Evolutionary conservation across 1,140 invertebrate genomes (phyloP), one percentile per base, ranked within the genome.

Genomic region (Amyelois transitella): DNA sequence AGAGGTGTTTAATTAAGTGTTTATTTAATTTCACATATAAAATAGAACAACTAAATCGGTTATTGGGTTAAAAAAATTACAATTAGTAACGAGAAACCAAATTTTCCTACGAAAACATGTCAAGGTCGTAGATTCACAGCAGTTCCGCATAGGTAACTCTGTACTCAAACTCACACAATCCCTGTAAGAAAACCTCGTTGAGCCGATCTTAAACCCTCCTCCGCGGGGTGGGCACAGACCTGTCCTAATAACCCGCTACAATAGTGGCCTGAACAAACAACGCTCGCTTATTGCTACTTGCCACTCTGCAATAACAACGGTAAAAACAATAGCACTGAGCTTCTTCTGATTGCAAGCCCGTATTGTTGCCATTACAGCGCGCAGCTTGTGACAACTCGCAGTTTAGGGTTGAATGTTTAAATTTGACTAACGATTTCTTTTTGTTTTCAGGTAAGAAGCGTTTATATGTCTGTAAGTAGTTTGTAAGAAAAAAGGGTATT

Each of bases 231-330:
- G 64, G 64, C 51, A 61, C 66, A 60, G 57, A 66, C 65, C 69
- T 74, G 72, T 77, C 75, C 77, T 79, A 81, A 81, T 81, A 81
- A 81, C 67, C 66, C 56, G 64, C 53, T 66, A 79, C 77, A 81
- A 81, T 79, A 75, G 75, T 77, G 69, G 69, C 65, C 75, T 67
- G 60, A 66, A 59, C 70, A 73, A 79, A 78, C 74, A 78, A 64
- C 67, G 64, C 61, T 67, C 64, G 72, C 70, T 81, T 81, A 81
- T 81, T 81, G 78, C 78, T 66, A 63, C 64, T 62, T 69, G 60
- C 69, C 75, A 75, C 67, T 72, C 69, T 58, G 72, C 70, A 77
- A 77, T 76, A 75, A 74, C 75, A 77, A 66, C 61, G 59, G 70
- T 67, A 73, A 72, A 77, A 75, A 81, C 76, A 81, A 81, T 81